Base-by-base conservation (phyloP, 2,797 vertebrate species). In the Graptemys geographica region DNA sequence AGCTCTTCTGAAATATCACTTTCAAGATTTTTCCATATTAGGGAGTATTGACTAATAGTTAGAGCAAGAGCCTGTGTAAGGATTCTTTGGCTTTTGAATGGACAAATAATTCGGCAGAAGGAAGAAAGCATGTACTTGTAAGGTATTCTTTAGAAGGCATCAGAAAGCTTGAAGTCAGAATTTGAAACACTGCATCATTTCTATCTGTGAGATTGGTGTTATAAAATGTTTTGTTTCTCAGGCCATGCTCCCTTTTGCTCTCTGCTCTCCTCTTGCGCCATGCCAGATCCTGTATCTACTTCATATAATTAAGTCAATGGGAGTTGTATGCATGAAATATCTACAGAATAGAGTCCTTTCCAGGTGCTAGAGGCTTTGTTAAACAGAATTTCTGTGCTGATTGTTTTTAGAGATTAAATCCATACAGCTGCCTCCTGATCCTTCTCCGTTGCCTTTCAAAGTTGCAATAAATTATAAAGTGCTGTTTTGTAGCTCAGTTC, bases 181-280 rank as follows among this genome's bases (percentile, higher is more conserved):
- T 74, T n/a, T 33, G 53, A 80, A 92, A 49, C 41, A 47, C 5
- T 1, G 0, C 19, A 19, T 44, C 62, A 11, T 57, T 93, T 80
- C 90, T 89, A 41, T 5, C 79, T 88, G 55, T 86, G 55, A 37
- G 31, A 86, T 2, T 47, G 55, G 53, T 56, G 53, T 23, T 56
- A 13, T 27, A 47, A 28, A 74, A 74, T 44, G 41, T 44, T 74
- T 44, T 44, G 37, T 28, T 78, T 78, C 44, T 31, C 74, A 47
- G 44, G 37, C 13, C 25, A 31, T 78, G 23, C 44, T 44, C 27
- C 44, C 8, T 4, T 28, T 84, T 74, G 83, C 18, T 16, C 47
- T 84, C 44, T n/a, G 53, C 83, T 56, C 53, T 31, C 84, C 5
- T 15, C 47, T 2, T 0, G 0, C 11, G 6, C 1, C 0, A 25